phyloP scores from a whole-genome alignment of 2,113 vertebrate species.

The Bubo blakistoni region DNA sequence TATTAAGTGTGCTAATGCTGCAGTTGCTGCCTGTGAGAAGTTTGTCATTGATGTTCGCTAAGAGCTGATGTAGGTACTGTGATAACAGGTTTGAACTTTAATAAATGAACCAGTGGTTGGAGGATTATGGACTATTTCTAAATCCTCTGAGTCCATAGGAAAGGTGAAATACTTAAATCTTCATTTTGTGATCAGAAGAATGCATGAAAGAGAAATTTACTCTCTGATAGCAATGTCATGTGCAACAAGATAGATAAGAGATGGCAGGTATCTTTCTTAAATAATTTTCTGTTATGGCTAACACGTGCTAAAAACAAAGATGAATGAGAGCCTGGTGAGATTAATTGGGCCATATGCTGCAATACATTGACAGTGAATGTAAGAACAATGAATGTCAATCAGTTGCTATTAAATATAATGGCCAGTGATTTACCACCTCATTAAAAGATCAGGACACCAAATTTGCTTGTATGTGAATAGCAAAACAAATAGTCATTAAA shows the following conservation, averaged over 20 bases:
- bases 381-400: constrained; percentile 25
- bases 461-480: constrained; percentile 1
- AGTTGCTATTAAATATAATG: constrained; percentile 23
- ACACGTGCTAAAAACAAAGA: not conserved
- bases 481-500: constrained; percentile 21
- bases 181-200: not conserved
- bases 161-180: constrained; percentile 34
- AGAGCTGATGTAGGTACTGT: not conserved
- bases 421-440: constrained; percentile 23
- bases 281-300: not conserved
- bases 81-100: not conserved
- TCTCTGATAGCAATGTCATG: not conserved
- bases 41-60: not conserved
- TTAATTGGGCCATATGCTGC: not conserved
- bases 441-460: not conserved
- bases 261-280: not conserved
- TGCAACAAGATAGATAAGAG: not conserved
- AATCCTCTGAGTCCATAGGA: not conserved
- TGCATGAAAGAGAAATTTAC: not conserved
- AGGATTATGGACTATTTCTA: not conserved
- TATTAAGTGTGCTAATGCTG: not conserved
- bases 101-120: not conserved
- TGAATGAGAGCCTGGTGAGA: constrained; percentile 10
- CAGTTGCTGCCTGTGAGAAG: not conserved
- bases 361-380: not conserved